phyloP scores from a whole-genome alignment of 2,888 invertebrate genomes.

The Ochlodes sylvanus region DNA sequence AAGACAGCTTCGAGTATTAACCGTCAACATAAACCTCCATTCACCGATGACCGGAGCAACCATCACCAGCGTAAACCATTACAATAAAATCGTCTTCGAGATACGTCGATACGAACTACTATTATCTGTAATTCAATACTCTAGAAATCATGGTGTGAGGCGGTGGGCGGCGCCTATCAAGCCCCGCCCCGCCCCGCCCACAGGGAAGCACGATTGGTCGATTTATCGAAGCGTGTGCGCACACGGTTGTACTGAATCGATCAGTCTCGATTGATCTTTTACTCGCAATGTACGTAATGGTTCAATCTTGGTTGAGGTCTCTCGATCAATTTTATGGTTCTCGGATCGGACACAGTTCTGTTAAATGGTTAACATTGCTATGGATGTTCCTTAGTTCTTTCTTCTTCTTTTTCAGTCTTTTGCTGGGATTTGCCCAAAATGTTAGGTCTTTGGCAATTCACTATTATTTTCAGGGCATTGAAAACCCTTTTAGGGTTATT shows the following conservation, averaged over 20 bases:
- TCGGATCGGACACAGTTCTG: background rate
- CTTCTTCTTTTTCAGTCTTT: too few species aligned
- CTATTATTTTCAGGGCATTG: too few species aligned
- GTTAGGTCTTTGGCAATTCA: too few species aligned
- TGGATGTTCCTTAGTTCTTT: too few species aligned
- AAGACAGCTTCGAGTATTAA: background rate
- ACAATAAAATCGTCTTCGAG: constrained; percentile 36
- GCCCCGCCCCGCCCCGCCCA: constrained; percentile 60
- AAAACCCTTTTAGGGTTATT: too few species aligned
- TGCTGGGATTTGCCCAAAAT: too few species aligned
- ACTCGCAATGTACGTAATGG: constrained; percentile 53
- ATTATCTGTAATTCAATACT: constrained; percentile 74
- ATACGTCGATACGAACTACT: constrained; percentile 43
- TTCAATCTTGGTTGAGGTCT: constrained; percentile 50
- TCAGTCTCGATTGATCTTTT: constrained; percentile 66
- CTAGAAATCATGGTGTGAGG: constrained; percentile 62
- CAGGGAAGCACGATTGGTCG: constrained; percentile 63
- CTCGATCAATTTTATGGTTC: constrained; percentile 23
- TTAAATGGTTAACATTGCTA: background rate
- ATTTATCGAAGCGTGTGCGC: constrained; percentile 61
- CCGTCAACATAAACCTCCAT: background rate
- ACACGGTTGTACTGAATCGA: constrained; percentile 69
- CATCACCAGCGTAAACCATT: constrained; percentile 11
- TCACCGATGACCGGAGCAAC: constrained; percentile 2
- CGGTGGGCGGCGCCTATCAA: constrained; percentile 61